Conservation (phyloP, 92 coral and sea anemone genomes). For the Epizoanthus illoricatus region DNA sequence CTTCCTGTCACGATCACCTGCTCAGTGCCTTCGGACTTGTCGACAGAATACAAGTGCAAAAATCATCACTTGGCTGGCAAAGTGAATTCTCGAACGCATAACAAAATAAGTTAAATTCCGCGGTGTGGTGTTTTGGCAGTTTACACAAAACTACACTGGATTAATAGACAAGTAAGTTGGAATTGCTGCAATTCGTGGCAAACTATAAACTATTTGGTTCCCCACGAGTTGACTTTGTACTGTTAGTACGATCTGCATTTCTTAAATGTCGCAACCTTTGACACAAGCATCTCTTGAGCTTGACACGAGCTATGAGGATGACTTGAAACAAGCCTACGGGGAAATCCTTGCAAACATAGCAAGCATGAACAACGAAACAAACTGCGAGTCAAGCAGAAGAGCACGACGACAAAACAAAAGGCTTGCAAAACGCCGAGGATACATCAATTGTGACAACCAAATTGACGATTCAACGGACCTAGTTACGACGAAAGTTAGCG, state of each 20-base stretch:
- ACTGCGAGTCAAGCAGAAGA: slow-evolving; percentile 12
- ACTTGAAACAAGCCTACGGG: slow-evolving; percentile 53
- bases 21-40: background rate
- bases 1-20: background rate
- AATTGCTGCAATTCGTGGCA: background rate
- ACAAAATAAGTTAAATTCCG: slow-evolving; percentile 29
- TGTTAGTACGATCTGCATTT: background rate
- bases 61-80: slow-evolving; percentile 26
- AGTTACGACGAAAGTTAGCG: background rate
- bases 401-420: slow-evolving; percentile 32
- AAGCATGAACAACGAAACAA: slow-evolving; percentile 13
- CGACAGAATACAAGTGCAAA: slow-evolving; percentile 9
- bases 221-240: background rate
- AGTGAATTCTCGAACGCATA: background rate
- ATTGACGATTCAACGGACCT: background rate
- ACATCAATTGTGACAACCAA: background rate
- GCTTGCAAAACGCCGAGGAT: slow-evolving; percentile 38
- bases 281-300: background rate
- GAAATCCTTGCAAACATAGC: slow-evolving; percentile 51
- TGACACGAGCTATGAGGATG: slow-evolving; percentile 39
- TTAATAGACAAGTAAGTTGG: background rate
- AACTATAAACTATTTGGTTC: background rate
- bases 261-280: slow-evolving; percentile 24
- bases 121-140: background rate
- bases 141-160: slow-evolving; percentile 16